These are phyloP conservation scores for Polietes domitor DNA, from an alignment of 2,888 invertebrate genomes.

Conservation along the genomic window DNA sequence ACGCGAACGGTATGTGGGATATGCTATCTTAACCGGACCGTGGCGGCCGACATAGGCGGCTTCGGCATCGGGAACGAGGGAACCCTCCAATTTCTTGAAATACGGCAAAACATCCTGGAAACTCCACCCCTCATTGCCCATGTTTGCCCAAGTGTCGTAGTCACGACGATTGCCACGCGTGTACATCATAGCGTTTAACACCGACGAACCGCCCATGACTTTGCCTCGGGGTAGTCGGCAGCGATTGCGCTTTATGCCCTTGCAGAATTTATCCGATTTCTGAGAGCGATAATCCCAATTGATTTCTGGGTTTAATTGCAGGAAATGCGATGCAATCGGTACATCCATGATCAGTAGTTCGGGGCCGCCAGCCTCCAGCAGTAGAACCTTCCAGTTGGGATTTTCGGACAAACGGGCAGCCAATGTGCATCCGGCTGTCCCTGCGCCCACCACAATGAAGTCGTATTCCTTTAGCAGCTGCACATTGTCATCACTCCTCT, in stretches of 20 bases:
- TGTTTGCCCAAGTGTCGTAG: conserved; percentile 88
- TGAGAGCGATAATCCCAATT: conserved; percentile 92
- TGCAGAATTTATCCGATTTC: conserved; percentile 86
- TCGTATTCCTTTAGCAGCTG: conserved; percentile 83
- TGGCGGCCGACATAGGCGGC: conserved; percentile 80
- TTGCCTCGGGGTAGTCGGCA: conserved; percentile 91
- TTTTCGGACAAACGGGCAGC: conserved; percentile 88
- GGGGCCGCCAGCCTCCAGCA: conserved; percentile 87
- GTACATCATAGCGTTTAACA: conserved; percentile 91
- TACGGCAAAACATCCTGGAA: conserved; percentile 87
- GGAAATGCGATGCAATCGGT: conserved; percentile 86
- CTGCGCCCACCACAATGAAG: conserved; percentile 90
- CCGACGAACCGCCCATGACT: conserved; percentile 91
- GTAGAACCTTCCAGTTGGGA: conserved; percentile 84
- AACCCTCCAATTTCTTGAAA: conserved; percentile 89
- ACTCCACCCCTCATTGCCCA: conserved; percentile 89
- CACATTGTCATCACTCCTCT: conserved; percentile 71
- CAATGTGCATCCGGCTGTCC: conserved; percentile 89
- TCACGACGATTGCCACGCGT: conserved; percentile 87
- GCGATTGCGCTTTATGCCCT: conserved; percentile 87
- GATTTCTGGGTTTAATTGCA: conserved; percentile 84
- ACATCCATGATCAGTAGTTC: conserved; percentile 88
- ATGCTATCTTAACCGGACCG: conserved; percentile 83
- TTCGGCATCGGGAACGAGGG: conserved; percentile 82
- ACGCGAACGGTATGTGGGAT: conserved; percentile 82